These are phyloP conservation scores for Fulmarus glacialis DNA, from an alignment of 2,113 vertebrate genomes.

Conservation along the genomic window DNA sequence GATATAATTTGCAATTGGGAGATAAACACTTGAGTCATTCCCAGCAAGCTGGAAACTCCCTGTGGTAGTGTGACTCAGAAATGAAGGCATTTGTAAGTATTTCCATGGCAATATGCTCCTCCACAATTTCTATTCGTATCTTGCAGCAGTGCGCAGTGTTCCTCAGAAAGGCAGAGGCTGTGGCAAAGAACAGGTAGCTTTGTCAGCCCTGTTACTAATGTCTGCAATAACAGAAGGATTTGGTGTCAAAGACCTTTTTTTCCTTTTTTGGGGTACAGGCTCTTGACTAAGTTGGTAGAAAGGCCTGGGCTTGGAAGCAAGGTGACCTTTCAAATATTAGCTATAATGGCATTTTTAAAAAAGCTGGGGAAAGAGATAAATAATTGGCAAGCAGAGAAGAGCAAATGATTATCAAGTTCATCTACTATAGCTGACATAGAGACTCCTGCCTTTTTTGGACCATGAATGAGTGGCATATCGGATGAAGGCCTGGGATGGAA, in stretches of 20 bases:
- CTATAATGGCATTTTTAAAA: not conserved
- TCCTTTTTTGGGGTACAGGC: not conserved
- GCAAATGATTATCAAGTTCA: not conserved
- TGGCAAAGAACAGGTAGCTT: not conserved
- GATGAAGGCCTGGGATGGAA: not conserved
- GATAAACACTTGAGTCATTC: constrained; percentile 43
- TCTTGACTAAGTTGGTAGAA: not conserved
- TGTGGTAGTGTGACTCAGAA: constrained; percentile 44
- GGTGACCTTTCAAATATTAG: not conserved
- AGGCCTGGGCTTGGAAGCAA: not conserved
- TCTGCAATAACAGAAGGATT: not conserved
- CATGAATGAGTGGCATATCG: not conserved
- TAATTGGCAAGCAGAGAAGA: not conserved
- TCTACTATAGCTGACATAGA: not conserved
- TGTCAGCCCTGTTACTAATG: not conserved
- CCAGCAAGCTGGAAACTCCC: constrained; percentile 31
- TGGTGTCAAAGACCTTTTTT: not conserved
- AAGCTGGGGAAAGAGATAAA: not conserved
- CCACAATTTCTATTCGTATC: not conserved
- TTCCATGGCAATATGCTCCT: constrained; percentile 41
- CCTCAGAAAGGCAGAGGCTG: not conserved
- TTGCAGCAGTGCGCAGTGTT: not conserved
- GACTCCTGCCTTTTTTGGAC: not conserved
- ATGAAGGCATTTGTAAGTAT: constrained; percentile 22
- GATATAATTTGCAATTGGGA: not conserved